Base-by-base conservation (phyloP, 2,888 invertebrate species). In the Zeuzera pyrina region DNA sequence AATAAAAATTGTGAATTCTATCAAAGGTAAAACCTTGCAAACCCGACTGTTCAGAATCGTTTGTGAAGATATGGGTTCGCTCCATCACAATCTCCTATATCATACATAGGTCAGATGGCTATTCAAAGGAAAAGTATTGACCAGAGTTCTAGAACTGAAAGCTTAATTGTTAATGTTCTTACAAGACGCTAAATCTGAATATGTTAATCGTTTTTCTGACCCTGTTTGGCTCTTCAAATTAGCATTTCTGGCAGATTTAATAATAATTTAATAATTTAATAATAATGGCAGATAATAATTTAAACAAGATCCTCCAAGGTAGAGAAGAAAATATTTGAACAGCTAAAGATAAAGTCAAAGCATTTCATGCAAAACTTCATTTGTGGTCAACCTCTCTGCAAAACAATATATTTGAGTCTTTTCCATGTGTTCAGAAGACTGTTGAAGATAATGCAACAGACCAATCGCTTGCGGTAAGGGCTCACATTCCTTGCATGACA, bases 381-480 rank as follows among this genome's bases (percentile, higher is more conserved):
- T 33, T 38, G 30, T 35, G 36, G 33, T 35, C 28, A 34, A 31
- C 34, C 13, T 35, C 34, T 49, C 45, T 47, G 47, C 31, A 34
- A 37, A 37, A 37, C 33, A 33, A 37, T 29, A 34, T 37, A 29
- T 52, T 49, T 41, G 42, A 45, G 47, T 48, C 52, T 52, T 50
- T 43, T 54, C 57, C 57, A 41, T 43, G 36, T 38, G 41, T 46
- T 46, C 48, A 45, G 44, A 46, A 46, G 44, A 49, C 35, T 43
- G 34, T 48, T 41, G 42, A 50, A 45, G 42, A 47, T 34, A 49
- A 36, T 39, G 45, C 43, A 44, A 33, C 45, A 41, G 41, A 45
- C 23, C 23, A 23, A 23, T 7, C 7, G 5, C 10, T 23, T 23
- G 23, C n/a, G 10, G 23, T 23, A 23, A 7, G 7, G 23, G 23